Conservation (phyloP, 2,113 vertebrate genomes). For the Cariama cristata region DNA sequence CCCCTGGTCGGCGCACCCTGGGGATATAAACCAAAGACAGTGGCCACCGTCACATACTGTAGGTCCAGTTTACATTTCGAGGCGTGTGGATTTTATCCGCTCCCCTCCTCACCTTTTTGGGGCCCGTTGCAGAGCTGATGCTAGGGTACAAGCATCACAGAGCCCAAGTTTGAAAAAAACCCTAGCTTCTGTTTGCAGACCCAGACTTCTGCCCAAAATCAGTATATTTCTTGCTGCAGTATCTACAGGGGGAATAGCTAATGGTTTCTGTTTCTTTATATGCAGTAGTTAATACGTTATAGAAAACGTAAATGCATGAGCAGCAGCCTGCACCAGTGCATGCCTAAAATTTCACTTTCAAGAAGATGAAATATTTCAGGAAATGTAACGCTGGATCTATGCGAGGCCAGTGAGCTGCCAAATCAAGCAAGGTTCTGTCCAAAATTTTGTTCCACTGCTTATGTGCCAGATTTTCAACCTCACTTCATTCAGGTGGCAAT, state of each 20-base stretch:
- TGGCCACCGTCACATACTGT: fast-evolving
- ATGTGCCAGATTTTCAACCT: neutral
- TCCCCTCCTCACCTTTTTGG: neutral
- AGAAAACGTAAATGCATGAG: neutral
- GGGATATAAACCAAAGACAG: neutral
- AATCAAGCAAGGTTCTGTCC: neutral
- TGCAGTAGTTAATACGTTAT: neutral
- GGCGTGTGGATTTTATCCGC: neutral
- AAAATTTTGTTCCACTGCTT: neutral
- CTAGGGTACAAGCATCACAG: neutral
- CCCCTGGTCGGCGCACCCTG: neutral
- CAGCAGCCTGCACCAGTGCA: neutral
- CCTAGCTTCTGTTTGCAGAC: neutral
- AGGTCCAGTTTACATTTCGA: neutral
- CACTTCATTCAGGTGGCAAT: neutral
- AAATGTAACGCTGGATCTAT: neutral
- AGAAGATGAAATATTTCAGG: neutral
- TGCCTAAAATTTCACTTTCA: neutral
- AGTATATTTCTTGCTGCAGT: neutral
- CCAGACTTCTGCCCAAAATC: neutral
- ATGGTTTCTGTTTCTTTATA: neutral
- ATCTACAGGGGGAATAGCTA: neutral
- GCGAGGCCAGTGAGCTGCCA: neutral
- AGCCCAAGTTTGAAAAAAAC: neutral
- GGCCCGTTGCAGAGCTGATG: neutral